Evolutionary conservation across 2,113 vertebrate genomes (phyloP).

Genomic region (Platanista minor): DNA sequence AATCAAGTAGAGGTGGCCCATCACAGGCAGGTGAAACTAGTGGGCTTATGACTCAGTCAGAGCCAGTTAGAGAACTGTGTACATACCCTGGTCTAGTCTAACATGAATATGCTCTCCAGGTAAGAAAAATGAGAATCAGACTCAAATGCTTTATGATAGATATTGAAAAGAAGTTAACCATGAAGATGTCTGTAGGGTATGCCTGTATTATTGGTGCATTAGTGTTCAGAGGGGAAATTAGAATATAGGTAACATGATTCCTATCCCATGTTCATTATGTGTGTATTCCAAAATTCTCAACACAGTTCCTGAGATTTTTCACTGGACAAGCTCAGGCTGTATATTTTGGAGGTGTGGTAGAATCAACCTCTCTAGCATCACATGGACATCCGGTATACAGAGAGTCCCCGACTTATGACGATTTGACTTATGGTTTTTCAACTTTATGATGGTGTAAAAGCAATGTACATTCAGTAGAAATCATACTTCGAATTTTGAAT

Average conservation of each 20-base stretch:
- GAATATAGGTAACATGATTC: neutral
- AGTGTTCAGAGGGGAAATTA: neutral
- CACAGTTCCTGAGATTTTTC: neutral
- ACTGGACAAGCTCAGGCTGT: neutral
- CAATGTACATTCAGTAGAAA: neutral
- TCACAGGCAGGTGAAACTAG: rapidly evolving
- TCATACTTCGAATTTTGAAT: neutral
- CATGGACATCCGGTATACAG: neutral
- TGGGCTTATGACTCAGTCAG: neutral
- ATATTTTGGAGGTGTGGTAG: neutral
- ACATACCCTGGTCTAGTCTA: neutral
- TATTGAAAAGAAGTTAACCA: neutral
- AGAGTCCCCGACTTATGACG: neutral
- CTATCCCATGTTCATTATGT: neutral
- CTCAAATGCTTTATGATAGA: neutral
- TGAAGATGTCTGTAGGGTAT: neutral
- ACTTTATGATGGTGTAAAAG: neutral
- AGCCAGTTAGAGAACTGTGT: neutral
- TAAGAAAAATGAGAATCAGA: neutral
- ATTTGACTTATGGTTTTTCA: neutral
- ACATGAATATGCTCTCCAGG: neutral
- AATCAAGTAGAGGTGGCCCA: neutral
- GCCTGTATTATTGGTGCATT: neutral
- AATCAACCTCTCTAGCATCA: neutral
- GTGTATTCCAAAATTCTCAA: neutral